Base-by-base conservation (phyloP, 2,113 vertebrate species). In the Barnardius zonarius region DNA sequence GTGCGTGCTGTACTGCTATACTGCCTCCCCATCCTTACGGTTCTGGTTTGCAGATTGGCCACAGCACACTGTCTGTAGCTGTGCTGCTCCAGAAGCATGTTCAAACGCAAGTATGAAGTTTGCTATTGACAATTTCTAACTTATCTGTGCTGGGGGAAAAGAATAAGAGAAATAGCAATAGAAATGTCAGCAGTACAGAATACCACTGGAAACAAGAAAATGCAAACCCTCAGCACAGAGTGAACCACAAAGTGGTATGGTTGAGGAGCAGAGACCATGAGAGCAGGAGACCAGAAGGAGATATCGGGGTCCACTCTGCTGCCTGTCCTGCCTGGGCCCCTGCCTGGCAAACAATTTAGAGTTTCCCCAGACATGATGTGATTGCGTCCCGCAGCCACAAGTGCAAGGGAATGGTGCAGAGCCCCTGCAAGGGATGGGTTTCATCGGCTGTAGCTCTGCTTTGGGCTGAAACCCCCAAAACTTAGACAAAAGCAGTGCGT, bases 401-500 rank as follows among this genome's bases (percentile, higher is more conserved):
- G 25, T n/a, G 19, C 28, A 44, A 48, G 24, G 43, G 15, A 28
- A 9, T 1, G 25, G 7, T 3, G 6, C 43, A 43, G 39, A 25
- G 13, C 27, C 28, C 10, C 30, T 30, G 27, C 12, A 15, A 81
- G 41, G 41, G 3, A 5, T 23, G 22, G 3, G 2, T n/a, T 66
- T 13, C 20, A 4, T 5, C n/a, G 30, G 2, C 8, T 12, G 5
- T 46, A 51, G 28, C 27, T 44, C 78, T 31, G 0, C 22, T 85
- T 54, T 31, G 46, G 69, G 51, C 44, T n/a, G 62, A 70, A 93
- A 68, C 23, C 10, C 13, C 4, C 63, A 57, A 14, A 31, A 8
- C 2, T 75, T 64, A 1, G 4, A 9, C 7, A 22, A 4, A 83
- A 87, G 3, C 11, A 1, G 17, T 3, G 2, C 0, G 0, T 11